A percentile compares a stretch with the other conserved stretches of the same genome.
Evolutionary conservation across 1,140 invertebrate genomes (phyloP).

Genomic region (Samia ricini): DNA sequence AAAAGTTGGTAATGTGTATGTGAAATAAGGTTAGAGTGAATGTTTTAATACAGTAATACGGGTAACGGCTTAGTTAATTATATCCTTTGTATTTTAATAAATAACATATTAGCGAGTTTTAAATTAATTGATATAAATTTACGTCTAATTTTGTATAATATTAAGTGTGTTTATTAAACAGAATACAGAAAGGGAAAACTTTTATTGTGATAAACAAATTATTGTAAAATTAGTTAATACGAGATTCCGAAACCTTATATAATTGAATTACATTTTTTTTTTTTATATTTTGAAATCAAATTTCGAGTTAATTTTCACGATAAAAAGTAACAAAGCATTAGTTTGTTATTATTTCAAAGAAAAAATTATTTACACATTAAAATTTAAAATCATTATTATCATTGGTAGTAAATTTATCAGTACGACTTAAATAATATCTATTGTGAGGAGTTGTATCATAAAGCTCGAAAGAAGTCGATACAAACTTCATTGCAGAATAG

Average conservation of each 20-base stretch:
- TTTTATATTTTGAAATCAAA: too few relatives aligned
- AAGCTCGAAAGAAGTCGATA: constrained; percentile 2
- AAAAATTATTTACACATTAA: not conserved
- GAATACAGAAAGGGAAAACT: too few relatives aligned
- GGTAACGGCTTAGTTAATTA: not conserved
- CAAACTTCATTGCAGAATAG: not conserved
- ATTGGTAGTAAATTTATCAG: not conserved
- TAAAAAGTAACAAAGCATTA: too few relatives aligned
- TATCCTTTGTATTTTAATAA: too few relatives aligned
- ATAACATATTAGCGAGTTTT: too few relatives aligned
- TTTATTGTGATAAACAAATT: too few relatives aligned
- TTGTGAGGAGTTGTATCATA: not conserved
- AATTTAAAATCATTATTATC: not conserved
- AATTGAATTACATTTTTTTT: not conserved
- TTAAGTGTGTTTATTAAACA: too few relatives aligned
- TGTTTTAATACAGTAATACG: not conserved
- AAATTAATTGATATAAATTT: too few relatives aligned
- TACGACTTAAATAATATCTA: not conserved
- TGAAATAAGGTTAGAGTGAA: not conserved
- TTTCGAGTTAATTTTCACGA: too few relatives aligned
- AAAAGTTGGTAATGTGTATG: not conserved
- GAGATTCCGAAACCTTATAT: too few relatives aligned
- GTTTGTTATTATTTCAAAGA: not conserved
- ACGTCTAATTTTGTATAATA: too few relatives aligned
- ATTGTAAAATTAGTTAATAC: too few relatives aligned